Evolutionary conservation across 2,797 vertebrate genomes (phyloP).

Genomic region (Danio choprae): DNA sequence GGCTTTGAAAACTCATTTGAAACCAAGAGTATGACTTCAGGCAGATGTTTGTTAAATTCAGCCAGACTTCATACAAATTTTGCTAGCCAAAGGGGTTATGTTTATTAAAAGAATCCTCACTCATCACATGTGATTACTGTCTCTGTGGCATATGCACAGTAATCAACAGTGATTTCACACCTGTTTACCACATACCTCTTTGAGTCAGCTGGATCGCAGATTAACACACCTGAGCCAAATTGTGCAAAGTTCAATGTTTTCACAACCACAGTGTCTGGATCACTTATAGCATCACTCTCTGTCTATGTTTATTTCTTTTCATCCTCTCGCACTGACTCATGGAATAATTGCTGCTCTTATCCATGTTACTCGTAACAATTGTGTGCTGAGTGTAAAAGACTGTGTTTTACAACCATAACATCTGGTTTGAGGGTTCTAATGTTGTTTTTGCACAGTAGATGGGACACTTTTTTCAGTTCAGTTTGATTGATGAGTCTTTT

Average conservation of each 20-base stretch:
- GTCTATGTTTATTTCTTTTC: neutral
- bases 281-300: neutral
- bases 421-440: neutral
- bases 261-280: slow-evolving; percentile 9
- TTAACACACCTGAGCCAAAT: slow-evolving; percentile 6
- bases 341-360: slow-evolving; percentile 4
- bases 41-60: neutral
- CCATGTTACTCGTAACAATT: neutral
- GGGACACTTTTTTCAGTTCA: neutral
- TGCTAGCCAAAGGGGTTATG: neutral
- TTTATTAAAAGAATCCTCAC: slow-evolving; percentile 2
- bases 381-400: neutral
- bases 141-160: neutral
- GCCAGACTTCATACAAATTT: neutral
- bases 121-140: slow-evolving; percentile 13
- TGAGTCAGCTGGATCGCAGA: slow-evolving; percentile 7
- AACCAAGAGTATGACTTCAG: neutral
- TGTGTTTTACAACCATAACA: slow-evolving; percentile 17
- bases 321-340: slow-evolving; percentile 20
- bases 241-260: slow-evolving; percentile 18
- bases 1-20: neutral
- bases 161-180: neutral
- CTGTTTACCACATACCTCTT: slow-evolving; percentile 3
- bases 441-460: neutral
- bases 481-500: slow-evolving; percentile 1